These are phyloP conservation scores for Spatula clypeata DNA, from an alignment of 2,797 vertebrate genomes.

Conservation along the genomic window DNA sequence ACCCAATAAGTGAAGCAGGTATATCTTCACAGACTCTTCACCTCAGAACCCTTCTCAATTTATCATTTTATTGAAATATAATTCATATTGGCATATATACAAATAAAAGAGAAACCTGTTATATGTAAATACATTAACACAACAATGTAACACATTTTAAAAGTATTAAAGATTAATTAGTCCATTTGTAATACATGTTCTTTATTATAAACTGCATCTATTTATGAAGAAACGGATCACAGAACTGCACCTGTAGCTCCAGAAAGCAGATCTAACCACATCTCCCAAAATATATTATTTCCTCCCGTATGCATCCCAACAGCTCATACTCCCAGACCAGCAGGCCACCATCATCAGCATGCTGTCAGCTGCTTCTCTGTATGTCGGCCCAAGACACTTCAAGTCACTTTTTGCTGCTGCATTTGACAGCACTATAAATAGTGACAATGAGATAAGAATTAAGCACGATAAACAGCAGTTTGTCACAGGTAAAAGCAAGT, in stretches of 20 bases:
- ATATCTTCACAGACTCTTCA: background rate
- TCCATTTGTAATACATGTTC: too few species aligned
- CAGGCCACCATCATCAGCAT: fast-evolving
- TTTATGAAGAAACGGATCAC: too few species aligned
- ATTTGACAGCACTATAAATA: background rate
- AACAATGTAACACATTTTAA: too few species aligned
- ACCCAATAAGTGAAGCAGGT: background rate
- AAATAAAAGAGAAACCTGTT: too few species aligned
- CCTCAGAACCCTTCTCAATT: background rate
- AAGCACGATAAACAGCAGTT: background rate
- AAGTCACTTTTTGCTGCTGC: background rate
- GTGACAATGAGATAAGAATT: background rate
- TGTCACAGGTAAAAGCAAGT: background rate
- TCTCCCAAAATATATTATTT: background rate
- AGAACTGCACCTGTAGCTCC: background rate
- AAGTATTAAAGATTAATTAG: too few species aligned
- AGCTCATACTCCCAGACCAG: background rate
- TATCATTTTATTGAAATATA: background rate
- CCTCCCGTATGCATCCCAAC: background rate
- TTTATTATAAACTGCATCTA: too few species aligned
- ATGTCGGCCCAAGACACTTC: background rate
- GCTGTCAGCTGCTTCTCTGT: background rate
- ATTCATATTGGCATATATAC: too few species aligned
- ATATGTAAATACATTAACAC: too few species aligned
- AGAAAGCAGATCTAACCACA: background rate